Base-by-base conservation (phyloP, 2,888 invertebrate genomes). In the Eilema depressum region DNA sequence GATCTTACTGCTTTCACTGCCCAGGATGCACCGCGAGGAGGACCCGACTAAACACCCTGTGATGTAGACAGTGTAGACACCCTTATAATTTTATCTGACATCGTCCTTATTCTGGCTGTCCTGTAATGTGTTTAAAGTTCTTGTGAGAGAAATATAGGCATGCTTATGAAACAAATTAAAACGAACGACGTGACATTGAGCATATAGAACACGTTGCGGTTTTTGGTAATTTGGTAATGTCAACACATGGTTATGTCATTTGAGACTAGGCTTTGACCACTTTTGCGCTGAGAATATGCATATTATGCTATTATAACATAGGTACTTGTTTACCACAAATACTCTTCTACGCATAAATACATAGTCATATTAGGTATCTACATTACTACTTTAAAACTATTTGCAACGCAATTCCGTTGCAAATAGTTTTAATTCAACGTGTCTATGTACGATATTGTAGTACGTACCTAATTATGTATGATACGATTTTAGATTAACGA, bases 191-290 rank as follows among this genome's bases (percentile, higher is more conserved):
- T 64, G 63, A 65, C 56, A 56, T n/a, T 33, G n/a, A 28, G 56
- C 71, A 78, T 75, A 68, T 64, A 71, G 76, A 69, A 57, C 76
- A 64, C 67, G 69, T 78, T 83, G 81, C 26, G 81, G 81, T 76
- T 78, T 76, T 73, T 64, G 68, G 66, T 76, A 72, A 81, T 75
- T 75, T 71, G 37, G 72, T 75, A 71, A 78, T 68, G 71, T 80
- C 73, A 69, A 73, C 78, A 74, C 74, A 73, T 73, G 70, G 62
- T 70, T 64, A 66, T 70, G 81, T 76, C 74, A 81, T 75, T 74
- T 59, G 74, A 78, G 61, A 73, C 68, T 69, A 70, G 64, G 65
- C 71, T 70, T 63, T 30, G 62, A 61, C 33, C 59, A 41, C 59
- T 47, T 47, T 47, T 47, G 47, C 20, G 20, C 47, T 47, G 47